Evolutionary conservation across 2,888 invertebrate species (phyloP), one percentile per base, ranked within the genome.

Genomic region (Sussaba pulchella): DNA sequence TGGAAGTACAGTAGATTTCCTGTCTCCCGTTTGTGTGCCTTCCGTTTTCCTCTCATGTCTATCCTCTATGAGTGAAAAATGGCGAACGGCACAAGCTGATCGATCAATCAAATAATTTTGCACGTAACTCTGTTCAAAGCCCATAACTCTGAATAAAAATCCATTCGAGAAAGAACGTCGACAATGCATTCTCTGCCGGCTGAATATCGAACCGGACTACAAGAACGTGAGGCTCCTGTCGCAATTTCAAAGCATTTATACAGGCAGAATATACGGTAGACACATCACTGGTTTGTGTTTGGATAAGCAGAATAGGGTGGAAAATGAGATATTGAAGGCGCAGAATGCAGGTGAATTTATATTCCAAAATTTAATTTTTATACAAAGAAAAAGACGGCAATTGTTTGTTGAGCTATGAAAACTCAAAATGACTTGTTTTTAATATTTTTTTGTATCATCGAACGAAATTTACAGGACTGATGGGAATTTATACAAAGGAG

Each of bases 181-280:
- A 21, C 92, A 94, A 83, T 99, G 99, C 89, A 95, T 99, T 85
- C 92, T 99, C 9, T 99, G 99, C 91, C 95, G 96, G 92, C 91
- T 96, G 79, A 94, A 96, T 39, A 95, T 99, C n/a, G 94, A 94
- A 0, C 96, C 98, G 0, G 95, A 98, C 91, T 99, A 97, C 89
- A 99, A 99, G 92, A 99, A 99, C 92, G 95, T 96, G 0, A 95
- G 97, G 86, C 92, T 99, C 2, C 92, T 99, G 4, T 98, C 98
- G 0, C 99, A 99, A 91, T 99, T 99, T 92, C 97, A 99, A 89
- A 99, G 99, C 39, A 96, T 98, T 0, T 98, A 97, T 90, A 99
- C 99, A 0, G 99, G 99, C 0, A 94, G 96, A 84, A 95, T 99
- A 81, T 99, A 99, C 91, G 98, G 97, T 0, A 94, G 96, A 71